These are phyloP conservation scores for Patiria pectinifera DNA, from an alignment of 53 echinoderm and acorn worm genomes.

Conservation along the genomic window DNA sequence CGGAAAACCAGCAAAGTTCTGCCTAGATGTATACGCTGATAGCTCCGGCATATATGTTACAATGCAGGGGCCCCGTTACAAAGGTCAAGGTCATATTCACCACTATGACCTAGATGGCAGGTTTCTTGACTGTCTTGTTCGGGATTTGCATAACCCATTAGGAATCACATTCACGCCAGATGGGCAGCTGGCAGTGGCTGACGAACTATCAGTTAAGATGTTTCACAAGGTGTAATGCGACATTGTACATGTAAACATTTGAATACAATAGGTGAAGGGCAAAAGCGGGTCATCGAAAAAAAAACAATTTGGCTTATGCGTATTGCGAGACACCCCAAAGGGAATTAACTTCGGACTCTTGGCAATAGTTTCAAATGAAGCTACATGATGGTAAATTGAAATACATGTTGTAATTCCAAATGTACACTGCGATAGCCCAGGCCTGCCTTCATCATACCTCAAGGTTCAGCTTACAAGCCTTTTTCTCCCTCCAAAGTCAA, in stretches of 20 bases:
- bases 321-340: no score
- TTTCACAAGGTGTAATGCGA: not conserved
- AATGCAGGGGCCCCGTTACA: not conserved
- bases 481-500: no score
- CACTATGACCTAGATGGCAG: not conserved
- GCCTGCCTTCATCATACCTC: no score
- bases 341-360: no score
- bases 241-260: not conserved
- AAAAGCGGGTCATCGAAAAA: no score
- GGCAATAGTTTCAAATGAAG: no score
- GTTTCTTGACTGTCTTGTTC: not conserved
- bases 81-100: not conserved
- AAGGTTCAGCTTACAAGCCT: no score
- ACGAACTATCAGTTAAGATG: not conserved
- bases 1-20: not conserved
- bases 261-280: no score
- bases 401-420: no score
- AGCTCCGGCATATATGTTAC: not conserved
- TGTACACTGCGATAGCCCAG: no score
- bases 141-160: not conserved
- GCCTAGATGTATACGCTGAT: not conserved
- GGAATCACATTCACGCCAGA: not conserved
- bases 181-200: constrained; percentile 28
- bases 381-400: no score
- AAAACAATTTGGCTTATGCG: no score